Conservation (phyloP, 2,113 vertebrate genomes). For the Cyanoramphus novaezelandiae region DNA sequence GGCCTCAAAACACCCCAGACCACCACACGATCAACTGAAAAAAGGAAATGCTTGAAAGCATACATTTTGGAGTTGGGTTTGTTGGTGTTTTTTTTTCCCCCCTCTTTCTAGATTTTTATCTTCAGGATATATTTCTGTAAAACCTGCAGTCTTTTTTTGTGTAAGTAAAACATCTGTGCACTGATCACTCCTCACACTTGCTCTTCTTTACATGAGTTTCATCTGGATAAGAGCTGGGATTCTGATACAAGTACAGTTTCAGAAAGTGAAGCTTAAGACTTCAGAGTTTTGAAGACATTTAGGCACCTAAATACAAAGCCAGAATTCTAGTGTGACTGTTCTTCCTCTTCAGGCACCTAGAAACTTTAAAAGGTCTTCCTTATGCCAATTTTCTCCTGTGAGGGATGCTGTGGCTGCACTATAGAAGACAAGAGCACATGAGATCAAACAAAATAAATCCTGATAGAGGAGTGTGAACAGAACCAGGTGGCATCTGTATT, state of each 20-base stretch:
- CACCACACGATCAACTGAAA: not conserved
- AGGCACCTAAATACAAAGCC: not conserved
- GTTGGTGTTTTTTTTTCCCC: not conserved
- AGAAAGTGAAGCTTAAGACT: not conserved
- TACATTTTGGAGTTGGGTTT: not conserved
- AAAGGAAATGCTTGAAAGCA: fast-evolving
- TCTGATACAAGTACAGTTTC: not conserved
- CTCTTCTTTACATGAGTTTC: not conserved
- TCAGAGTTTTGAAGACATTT: not conserved
- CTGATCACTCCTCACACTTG: not conserved
- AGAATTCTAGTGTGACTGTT: not conserved
- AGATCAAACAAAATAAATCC: not conserved
- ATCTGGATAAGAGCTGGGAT: not conserved
- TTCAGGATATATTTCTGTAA: not conserved
- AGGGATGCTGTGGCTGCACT: not conserved
- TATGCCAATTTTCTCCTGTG: not conserved
- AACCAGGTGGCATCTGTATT: not conserved
- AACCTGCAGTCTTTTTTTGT: not conserved
- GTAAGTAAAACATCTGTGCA: not conserved
- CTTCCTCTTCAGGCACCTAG: not conserved
- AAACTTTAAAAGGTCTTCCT: not conserved
- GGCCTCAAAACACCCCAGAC: not conserved
- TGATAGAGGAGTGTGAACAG: not conserved
- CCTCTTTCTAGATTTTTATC: not conserved
- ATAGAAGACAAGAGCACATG: not conserved